These are phyloP conservation scores for Ailurus styani DNA, from an alignment of 2,113 vertebrate genomes.

Conservation along the genomic window DNA sequence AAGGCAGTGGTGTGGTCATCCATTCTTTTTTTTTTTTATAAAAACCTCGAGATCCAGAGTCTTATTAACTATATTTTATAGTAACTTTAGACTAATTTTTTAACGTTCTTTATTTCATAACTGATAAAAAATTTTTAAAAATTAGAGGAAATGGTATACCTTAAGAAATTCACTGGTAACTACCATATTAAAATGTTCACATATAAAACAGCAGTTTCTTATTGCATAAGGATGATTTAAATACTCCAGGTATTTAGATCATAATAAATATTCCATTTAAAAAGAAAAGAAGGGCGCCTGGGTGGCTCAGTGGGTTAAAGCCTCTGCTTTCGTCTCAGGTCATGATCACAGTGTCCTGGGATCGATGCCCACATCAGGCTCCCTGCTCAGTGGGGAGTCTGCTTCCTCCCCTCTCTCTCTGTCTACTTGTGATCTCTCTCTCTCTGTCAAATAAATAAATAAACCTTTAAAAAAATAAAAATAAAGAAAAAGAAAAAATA, in stretches of 20 bases:
- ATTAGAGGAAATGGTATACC: neutral
- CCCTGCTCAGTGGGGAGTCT: too few relatives aligned
- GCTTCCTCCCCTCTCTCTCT: too few relatives aligned
- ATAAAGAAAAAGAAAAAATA: slow-evolving; percentile 23
- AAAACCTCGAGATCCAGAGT: neutral
- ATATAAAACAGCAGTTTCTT: slow-evolving; percentile 9
- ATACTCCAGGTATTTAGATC: neutral
- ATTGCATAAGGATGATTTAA: neutral
- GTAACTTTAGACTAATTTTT: neutral
- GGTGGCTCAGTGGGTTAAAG: too few relatives aligned
- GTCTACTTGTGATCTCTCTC: too few relatives aligned
- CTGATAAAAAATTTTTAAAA: neutral
- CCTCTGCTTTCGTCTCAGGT: too few relatives aligned
- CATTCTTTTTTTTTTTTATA: neutral
- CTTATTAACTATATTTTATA: neutral
- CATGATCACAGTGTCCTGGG: too few relatives aligned
- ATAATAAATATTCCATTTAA: slow-evolving; percentile 19
- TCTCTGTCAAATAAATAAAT: too few relatives aligned
- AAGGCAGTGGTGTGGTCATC: neutral
- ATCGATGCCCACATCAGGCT: too few relatives aligned
- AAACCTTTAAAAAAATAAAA: too few relatives aligned
- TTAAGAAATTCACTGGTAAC: neutral
- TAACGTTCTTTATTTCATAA: neutral
- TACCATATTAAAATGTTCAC: neutral
- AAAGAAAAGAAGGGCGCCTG: neutral